Evolutionary conservation across 30 jellyfish, hydroid and myxozoan species (phyloP).

Genomic region (Catostylus mosaicus): DNA sequence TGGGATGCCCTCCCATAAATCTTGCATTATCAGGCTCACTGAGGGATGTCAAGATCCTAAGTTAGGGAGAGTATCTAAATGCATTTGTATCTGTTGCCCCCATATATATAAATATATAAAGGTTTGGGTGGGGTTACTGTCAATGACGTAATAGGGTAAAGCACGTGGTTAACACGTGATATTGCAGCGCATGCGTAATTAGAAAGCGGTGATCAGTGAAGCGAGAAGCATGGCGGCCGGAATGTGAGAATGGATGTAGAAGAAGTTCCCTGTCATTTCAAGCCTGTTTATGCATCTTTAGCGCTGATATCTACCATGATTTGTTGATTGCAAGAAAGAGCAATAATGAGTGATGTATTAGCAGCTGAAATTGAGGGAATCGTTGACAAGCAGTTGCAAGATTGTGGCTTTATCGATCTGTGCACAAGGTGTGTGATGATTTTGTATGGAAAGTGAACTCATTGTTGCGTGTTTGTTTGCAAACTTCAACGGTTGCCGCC

Average conservation of each 20-base stretch:
- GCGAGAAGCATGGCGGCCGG: conserved; percentile 51
- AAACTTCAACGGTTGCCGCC: no score
- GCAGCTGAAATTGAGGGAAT: conserved; percentile 74
- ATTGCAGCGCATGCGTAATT: background rate
- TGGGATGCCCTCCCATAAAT: no score
- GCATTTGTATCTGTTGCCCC: no score
- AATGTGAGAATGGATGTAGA: background rate
- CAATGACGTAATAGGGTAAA: background rate
- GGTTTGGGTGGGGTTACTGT: conserved; percentile 3
- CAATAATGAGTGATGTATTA: conserved; percentile 28
- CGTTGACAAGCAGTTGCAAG: conserved; percentile 77
- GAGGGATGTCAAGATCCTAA: no score
- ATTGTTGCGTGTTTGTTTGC: no score
- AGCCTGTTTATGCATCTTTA: no score
- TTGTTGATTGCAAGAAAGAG: conserved; percentile 23
- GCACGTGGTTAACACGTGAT: conserved; percentile 11
- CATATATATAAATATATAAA: no score
- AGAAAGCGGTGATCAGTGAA: conserved; percentile 1
- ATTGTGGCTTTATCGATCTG: conserved; percentile 70
- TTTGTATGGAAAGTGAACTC: no score
- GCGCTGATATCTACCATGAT: background rate
- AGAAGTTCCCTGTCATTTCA: background rate
- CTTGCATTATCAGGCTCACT: no score
- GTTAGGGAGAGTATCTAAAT: no score
- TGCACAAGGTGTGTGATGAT: conserved; percentile 90